Evolutionary conservation across 2,113 vertebrate genomes (phyloP).

Genomic region (Chionomys nivalis): DNA sequence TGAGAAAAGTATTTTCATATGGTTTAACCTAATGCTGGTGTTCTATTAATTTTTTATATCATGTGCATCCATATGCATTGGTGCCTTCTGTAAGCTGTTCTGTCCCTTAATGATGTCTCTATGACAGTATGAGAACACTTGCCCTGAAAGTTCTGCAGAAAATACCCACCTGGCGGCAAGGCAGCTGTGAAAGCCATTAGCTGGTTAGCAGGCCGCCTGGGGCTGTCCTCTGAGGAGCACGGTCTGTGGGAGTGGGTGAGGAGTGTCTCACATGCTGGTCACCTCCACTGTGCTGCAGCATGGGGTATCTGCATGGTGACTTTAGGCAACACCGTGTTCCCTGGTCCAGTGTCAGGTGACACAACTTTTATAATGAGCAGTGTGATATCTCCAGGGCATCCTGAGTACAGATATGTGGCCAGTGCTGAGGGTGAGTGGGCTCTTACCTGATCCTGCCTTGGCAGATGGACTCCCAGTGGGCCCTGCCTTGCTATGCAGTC

Average conservation of each 20-base stretch:
- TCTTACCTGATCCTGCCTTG: neutral
- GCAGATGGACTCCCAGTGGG: no score
- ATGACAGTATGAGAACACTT: neutral
- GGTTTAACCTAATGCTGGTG: no score
- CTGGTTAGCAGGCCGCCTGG: fast-evolving
- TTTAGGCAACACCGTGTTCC: neutral
- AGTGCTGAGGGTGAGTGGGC: no score
- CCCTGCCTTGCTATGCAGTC: no score
- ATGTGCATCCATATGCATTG: no score
- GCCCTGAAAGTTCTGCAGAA: neutral
- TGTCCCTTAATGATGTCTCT: neutral
- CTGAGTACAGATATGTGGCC: neutral
- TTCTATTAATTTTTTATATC: neutral
- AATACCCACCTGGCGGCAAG: neutral
- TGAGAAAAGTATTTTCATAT: neutral
- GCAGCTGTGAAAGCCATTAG: no score
- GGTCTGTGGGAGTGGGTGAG: no score
- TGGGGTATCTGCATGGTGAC: no score
- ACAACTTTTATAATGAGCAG: neutral
- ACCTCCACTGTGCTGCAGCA: neutral
- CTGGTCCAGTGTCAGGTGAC: no score
- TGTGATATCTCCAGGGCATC: neutral
- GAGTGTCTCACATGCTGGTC: fast-evolving
- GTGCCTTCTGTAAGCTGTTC: neutral
- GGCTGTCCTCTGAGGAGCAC: no score